A percentile compares a stretch with the other conserved stretches of the same genome.
Conservation (phyloP, 2,797 vertebrate species). For the Arrhamphus sclerolepis region DNA sequence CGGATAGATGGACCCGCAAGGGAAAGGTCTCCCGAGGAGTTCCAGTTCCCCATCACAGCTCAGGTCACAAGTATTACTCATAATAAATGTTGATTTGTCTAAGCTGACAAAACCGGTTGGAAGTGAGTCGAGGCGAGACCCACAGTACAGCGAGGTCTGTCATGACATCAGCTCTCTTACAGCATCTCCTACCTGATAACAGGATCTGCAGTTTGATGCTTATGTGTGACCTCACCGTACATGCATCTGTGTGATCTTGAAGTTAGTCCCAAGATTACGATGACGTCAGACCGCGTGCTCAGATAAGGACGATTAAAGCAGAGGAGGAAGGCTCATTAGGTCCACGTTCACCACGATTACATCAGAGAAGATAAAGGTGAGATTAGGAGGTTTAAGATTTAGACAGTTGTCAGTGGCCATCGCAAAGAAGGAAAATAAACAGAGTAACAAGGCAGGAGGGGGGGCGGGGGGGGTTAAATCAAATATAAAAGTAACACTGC, state of each 20-base stretch:
- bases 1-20: conserved; percentile 20
- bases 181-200: conserved; percentile 1
- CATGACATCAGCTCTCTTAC: conserved; percentile 22
- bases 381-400: conserved; percentile 59
- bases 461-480: conserved; percentile 26
- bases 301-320: conserved; percentile 31
- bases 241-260: conserved; percentile 13
- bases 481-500: conserved; percentile 49
- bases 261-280: conserved; percentile 42
- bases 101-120: conserved; percentile 15
- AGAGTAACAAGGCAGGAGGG: not conserved
- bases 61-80: conserved; percentile 32
- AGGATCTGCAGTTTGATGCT: conserved; percentile 28
- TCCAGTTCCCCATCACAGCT: not conserved
- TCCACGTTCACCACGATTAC: conserved; percentile 54
- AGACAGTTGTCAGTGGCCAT: conserved; percentile 38
- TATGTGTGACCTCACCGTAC: conserved; percentile 29
- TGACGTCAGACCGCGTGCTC: conserved; percentile 41
- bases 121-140: conserved; percentile 6
- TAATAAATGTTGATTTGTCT: conserved; percentile 11
- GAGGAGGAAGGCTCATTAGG: conserved; percentile 33
- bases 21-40: conserved; percentile 28
- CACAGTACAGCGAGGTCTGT: conserved; percentile 7
- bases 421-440: conserved; percentile 4
- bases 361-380: conserved; percentile 52